Percentiles rank a stretch among this genome's conserved stretches.
phyloP scores from a whole-genome alignment of 2,888 invertebrate species.

The Heliconius hortense region DNA sequence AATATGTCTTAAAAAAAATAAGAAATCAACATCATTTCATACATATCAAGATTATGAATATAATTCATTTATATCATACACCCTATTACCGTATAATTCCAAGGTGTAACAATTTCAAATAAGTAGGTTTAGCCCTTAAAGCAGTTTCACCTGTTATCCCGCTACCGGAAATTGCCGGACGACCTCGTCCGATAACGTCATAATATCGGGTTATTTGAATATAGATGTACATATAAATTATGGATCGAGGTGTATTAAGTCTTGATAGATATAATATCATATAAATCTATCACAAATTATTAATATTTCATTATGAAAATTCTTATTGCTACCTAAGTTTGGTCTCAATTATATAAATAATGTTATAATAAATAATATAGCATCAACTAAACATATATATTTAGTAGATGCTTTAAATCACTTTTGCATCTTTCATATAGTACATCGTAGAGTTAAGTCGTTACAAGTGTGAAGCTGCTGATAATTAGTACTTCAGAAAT shows the following conservation, averaged over 20 bases:
- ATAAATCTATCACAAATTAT: background rate
- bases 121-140: conserved; percentile 39
- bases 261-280: background rate
- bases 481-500: background rate
- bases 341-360: background rate
- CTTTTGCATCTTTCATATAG: background rate
- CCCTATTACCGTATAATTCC: conserved; percentile 30
- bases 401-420: background rate
- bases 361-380: background rate
- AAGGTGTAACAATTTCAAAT: conserved; percentile 33
- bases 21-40: background rate
- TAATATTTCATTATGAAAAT: background rate
- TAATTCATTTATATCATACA: conserved; percentile 4
- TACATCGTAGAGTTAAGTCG: background rate
- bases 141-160: conserved; percentile 44
- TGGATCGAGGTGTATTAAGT: background rate
- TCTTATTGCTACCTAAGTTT: background rate
- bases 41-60: background rate
- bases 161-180: conserved; percentile 45
- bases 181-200: conserved; percentile 46
- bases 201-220: conserved; percentile 40
- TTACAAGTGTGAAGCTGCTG: background rate
- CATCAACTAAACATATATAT: background rate
- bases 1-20: too few species aligned
- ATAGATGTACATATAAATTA: conserved; percentile 27